These are phyloP conservation scores for Carpatolechia fugitivella DNA, from an alignment of 2,888 invertebrate species.

Conservation along the genomic window DNA sequence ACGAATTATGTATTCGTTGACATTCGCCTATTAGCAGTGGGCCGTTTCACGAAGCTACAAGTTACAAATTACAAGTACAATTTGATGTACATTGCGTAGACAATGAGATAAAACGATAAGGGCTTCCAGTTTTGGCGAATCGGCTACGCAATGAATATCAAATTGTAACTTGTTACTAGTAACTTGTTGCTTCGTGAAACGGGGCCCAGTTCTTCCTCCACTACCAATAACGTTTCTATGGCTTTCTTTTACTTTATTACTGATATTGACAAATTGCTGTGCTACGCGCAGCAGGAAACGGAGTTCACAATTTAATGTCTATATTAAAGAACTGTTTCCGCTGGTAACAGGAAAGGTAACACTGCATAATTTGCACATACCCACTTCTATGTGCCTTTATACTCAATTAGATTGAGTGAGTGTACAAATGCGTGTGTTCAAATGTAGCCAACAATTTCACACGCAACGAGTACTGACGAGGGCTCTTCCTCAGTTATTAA, in stretches of 20 bases:
- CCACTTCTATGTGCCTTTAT: background rate
- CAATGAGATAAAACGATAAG: too few species aligned
- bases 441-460: slow-evolving; percentile 17
- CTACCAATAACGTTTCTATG: too few species aligned
- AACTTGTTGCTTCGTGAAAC: too few species aligned
- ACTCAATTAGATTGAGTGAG: background rate
- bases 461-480: slow-evolving; percentile 24
- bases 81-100: too few species aligned
- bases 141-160: too few species aligned
- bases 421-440: slow-evolving; percentile 2
- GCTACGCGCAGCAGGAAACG: background rate
- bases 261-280: slow-evolving; percentile 1
- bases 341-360: background rate
- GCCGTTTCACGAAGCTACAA: too few species aligned
- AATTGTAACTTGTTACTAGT: too few species aligned
- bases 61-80: too few species aligned
- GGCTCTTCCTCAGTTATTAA: slow-evolving; percentile 27
- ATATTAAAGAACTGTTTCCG: background rate
- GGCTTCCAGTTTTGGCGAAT: too few species aligned
- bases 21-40: too few species aligned
- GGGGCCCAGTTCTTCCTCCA: too few species aligned
- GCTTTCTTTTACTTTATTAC: slow-evolving; percentile 2
- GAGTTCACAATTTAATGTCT: background rate
- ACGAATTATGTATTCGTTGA: too few species aligned
- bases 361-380: background rate